Evolutionary conservation across 1,140 invertebrate genomes (phyloP).

Genomic region (Drosophila ambigua): DNA sequence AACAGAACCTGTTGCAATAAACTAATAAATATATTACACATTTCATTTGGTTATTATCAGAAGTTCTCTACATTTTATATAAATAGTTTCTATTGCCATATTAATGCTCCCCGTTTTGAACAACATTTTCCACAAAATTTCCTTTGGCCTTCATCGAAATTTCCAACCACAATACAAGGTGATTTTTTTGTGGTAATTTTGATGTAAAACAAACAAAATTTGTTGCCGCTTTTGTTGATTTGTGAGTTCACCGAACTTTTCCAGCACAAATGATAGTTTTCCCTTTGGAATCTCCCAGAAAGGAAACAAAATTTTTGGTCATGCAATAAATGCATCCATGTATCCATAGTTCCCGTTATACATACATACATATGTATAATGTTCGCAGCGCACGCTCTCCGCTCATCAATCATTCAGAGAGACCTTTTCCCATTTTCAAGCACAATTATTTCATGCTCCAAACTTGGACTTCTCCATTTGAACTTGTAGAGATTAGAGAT

Average conservation of each 20-base stretch:
- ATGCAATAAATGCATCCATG: slow-evolving; percentile 4
- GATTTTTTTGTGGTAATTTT: too few relatives aligned
- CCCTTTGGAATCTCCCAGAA: background rate
- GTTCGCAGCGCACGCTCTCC: slow-evolving; percentile 11
- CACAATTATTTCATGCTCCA: background rate
- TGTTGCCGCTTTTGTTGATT: too few relatives aligned
- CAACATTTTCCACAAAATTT: too few relatives aligned
- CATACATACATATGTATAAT: background rate
- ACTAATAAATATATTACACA: too few relatives aligned
- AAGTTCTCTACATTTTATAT: slow-evolving; percentile 7
- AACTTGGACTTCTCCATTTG: slow-evolving; percentile 5
- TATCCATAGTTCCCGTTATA: background rate
- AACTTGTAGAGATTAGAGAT: slow-evolving; percentile 29
- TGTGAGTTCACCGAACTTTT: slow-evolving; percentile 38
- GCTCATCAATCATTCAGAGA: slow-evolving; percentile 5
- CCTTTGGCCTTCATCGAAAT: too few relatives aligned
- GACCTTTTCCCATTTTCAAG: background rate
- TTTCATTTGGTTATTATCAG: background rate
- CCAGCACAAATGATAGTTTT: slow-evolving; percentile 15
- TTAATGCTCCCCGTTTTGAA: too few relatives aligned
- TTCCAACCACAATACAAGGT: too few relatives aligned
- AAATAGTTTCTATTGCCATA: too few relatives aligned
- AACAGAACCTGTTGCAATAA: slow-evolving; percentile 18
- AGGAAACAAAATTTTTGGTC: background rate
- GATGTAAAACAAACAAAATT: background rate